phyloP scores from a whole-genome alignment of 2,113 vertebrate genomes.

The Pholis gunnellus region DNA sequence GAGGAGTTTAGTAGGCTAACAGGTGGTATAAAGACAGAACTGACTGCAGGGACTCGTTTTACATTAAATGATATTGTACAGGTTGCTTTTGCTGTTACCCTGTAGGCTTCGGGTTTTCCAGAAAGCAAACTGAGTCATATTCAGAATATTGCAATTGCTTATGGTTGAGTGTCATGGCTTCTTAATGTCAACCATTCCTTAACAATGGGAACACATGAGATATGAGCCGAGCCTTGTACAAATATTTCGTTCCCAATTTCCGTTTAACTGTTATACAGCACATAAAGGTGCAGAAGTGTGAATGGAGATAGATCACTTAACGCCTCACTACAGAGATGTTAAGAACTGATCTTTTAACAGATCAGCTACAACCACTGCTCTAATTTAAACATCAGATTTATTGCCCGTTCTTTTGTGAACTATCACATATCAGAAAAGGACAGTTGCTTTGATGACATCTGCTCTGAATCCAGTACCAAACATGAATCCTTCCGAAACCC shows the following conservation, averaged over 20 bases:
- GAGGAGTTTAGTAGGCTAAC: neutral
- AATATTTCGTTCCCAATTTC: neutral
- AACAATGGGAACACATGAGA: neutral
- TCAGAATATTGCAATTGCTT: neutral
- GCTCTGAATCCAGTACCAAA: too few relatives aligned
- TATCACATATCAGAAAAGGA: too few relatives aligned
- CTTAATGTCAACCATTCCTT: neutral
- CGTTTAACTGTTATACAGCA: neutral
- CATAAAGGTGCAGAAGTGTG: neutral
- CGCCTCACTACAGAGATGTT: too few relatives aligned
- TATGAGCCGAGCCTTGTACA: neutral
- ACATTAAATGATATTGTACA: neutral
- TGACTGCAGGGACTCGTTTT: neutral
- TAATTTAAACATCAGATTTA: too few relatives aligned
- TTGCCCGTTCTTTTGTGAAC: too few relatives aligned
- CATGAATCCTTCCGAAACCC: too few relatives aligned
- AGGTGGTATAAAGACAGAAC: neutral
- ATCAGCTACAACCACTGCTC: too few relatives aligned
- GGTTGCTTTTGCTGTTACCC: neutral
- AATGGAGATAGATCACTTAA: neutral
- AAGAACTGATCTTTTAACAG: too few relatives aligned
- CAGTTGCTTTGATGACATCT: too few relatives aligned
- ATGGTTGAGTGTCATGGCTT: neutral
- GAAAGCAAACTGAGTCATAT: conserved; percentile 1
- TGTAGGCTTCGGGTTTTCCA: neutral